A percentile compares a stretch with the other conserved stretches of the same genome.
phyloP scores from a whole-genome alignment of 1,140 invertebrate genomes.

The Propsilocerus akamusi region DNA sequence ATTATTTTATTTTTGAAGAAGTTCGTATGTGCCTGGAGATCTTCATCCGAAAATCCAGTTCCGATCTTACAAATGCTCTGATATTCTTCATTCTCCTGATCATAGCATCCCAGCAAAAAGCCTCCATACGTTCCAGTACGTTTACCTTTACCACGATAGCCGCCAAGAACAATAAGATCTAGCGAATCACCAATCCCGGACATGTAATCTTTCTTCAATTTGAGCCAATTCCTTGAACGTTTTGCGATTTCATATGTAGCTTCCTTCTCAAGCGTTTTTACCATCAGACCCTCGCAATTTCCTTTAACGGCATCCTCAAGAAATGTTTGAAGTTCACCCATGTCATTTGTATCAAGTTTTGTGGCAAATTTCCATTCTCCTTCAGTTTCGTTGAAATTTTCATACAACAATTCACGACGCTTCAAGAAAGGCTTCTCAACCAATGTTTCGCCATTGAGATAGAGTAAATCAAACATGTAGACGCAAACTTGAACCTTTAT shows the following conservation, averaged over 20 bases:
- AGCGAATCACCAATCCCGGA: slow-evolving; percentile 88
- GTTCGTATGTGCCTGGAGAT: slow-evolving; percentile 57
- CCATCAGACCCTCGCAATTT: slow-evolving; percentile 98
- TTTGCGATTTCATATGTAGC: slow-evolving; percentile 97
- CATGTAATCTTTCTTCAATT: slow-evolving; percentile 96
- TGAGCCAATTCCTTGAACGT: slow-evolving; percentile 91
- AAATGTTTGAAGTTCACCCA: slow-evolving; percentile 88
- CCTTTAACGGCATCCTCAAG: slow-evolving; percentile 91
- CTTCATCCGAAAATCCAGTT: slow-evolving; percentile 88
- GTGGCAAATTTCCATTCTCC: slow-evolving; percentile 82
- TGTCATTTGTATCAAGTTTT: slow-evolving; percentile 60
- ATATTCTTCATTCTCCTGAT: slow-evolving; percentile 82
- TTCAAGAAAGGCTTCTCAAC: slow-evolving; percentile 61
- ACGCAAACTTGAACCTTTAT: slow-evolving; percentile 97
- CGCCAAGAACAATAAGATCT: slow-evolving; percentile 92
- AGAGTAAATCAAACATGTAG: slow-evolving; percentile 94
- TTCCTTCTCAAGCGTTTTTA: slow-evolving; percentile 85
- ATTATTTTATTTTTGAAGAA: slow-evolving; percentile 64
- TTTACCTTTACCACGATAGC: slow-evolving; percentile 86
- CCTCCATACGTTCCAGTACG: slow-evolving; percentile 88
- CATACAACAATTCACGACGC: slow-evolving; percentile 52
- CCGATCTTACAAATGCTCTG: slow-evolving; percentile 76
- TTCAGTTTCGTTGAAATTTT: slow-evolving; percentile 57
- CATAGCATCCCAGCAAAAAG: slow-evolving; percentile 93
- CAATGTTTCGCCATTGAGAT: slow-evolving; percentile 77